Base-by-base conservation (phyloP, 2,113 vertebrate species). In the Choloepus hoffmanni region DNA sequence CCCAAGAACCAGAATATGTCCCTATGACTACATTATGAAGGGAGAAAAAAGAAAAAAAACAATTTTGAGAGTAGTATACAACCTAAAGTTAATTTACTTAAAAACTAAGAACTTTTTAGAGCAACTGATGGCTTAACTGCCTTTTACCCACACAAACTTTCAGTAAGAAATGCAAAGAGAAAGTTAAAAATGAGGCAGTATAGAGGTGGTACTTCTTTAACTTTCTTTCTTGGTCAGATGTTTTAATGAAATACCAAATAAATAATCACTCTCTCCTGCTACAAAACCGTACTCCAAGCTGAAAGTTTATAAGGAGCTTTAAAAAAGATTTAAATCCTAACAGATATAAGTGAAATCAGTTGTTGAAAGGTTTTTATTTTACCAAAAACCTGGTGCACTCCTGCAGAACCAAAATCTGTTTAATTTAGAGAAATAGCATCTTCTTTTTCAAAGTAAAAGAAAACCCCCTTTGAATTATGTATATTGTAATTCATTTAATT, bases 401-500 rank as follows among this genome's bases (percentile, higher is more conserved):
- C 85, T 76, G 30, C n/a, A 86, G 85, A 95, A 94, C 73, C 76
- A 95, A 87, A 33, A 92, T 53, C 15, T 85, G 40, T 96, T 93
- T 91, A 60, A 55, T 92, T 90, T 73, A 94, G 82, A 97, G 63
- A 96, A 97, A 77, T 72, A 90, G 93, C 19, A 62, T 95, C 88
- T 95, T 91, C 26, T 94, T 90, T 92, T 86, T 68, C 86, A 92
- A 97, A 96, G 87, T 84, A 96, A 97, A 60, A 0, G 63, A 92
- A 94, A 97, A 96, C 2, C 19, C 50, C 8, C 63, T 82, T 73
- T 93, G 79, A 85, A 58, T 95, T 96, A 95, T 82, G 97, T 95
- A 98, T 98, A 97, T 98, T 98, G 98, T 98, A 98, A 96, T 91
- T 98, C 97, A 97, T 97, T 98, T 98, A 98, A 98, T 98, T 98